Evolutionary conservation across 2,888 invertebrate genomes (phyloP).

Genomic region (Encarsia formosa): DNA sequence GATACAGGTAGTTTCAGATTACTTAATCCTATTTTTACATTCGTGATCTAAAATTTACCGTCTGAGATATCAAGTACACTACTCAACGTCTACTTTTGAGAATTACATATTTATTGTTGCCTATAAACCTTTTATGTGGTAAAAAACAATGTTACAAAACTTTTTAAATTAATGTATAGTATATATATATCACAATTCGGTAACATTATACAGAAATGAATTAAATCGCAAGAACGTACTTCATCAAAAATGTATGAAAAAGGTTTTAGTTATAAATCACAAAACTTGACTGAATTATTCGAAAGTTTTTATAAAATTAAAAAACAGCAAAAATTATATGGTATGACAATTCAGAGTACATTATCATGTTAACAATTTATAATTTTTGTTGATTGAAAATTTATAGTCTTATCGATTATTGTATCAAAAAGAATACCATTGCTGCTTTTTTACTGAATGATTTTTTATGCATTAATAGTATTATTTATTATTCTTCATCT

Average conservation of each 20-base stretch:
- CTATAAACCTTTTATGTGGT: constrained; percentile 4
- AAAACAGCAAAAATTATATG: too few species aligned
- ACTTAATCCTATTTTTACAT: constrained; percentile 28
- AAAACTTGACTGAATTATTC: too few species aligned
- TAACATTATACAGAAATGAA: constrained; percentile 23
- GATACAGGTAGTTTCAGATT: constrained; percentile 20
- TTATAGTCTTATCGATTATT: too few species aligned
- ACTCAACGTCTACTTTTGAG: constrained; percentile 2
- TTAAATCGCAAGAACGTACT: neutral
- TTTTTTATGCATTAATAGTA: too few species aligned
- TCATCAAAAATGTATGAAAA: constrained; percentile 1
- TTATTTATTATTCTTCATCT: too few species aligned
- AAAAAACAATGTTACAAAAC: constrained; percentile 3
- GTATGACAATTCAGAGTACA: too few species aligned
- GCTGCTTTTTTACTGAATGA: too few species aligned
- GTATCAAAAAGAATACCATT: too few species aligned
- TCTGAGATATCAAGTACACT: constrained; percentile 6
- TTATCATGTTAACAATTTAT: too few species aligned
- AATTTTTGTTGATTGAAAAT: too few species aligned
- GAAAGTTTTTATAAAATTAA: too few species aligned
- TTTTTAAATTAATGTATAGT: constrained; percentile 16
- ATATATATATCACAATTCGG: constrained; percentile 27
- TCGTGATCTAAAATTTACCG: constrained; percentile 20
- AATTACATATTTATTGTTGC: constrained; percentile 16
- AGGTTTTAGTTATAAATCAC: too few species aligned